Conservation (phyloP, 2,113 vertebrate genomes). For the Bambusicola thoracicus region DNA sequence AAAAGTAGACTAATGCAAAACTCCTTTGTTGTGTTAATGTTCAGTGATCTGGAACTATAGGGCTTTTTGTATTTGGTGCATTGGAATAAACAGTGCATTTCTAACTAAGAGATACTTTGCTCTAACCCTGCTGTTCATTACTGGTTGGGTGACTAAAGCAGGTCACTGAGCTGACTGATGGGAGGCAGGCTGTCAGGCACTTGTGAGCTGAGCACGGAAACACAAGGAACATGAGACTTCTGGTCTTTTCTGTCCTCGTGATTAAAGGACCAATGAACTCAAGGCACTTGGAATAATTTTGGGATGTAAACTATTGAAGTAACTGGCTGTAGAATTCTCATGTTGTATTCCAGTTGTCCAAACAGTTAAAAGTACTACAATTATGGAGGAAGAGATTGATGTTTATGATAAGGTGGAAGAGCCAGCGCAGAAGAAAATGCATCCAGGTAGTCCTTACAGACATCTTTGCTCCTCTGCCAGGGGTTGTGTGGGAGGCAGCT, state of each 20-base stretch:
- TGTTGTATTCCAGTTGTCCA: neutral
- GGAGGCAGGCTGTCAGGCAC: neutral
- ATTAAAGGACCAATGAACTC: neutral
- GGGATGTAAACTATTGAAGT: neutral
- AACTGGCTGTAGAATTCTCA: neutral
- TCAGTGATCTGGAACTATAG: conserved; percentile 73
- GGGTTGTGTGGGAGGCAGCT: neutral
- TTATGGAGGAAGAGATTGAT: neutral
- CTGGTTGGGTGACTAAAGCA: neutral
- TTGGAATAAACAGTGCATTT: conserved; percentile 82
- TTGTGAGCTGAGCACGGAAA: fast-evolving
- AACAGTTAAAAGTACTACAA: too few relatives aligned
- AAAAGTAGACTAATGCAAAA: conserved; percentile 75
- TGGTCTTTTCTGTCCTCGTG: neutral
- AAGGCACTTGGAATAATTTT: neutral
- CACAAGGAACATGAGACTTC: neutral
- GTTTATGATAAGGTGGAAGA: neutral
- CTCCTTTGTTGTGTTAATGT: conserved; percentile 77
- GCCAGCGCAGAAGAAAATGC: neutral
- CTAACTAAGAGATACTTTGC: conserved; percentile 73
- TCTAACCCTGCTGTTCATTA: conserved; percentile 44
- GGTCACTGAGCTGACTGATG: neutral
- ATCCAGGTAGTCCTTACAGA: neutral
- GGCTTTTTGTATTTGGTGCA: conserved; percentile 78
- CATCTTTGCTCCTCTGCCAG: neutral